Evolutionary conservation across 2,113 vertebrate species (phyloP).

Genomic region (Psettodes erumei): DNA sequence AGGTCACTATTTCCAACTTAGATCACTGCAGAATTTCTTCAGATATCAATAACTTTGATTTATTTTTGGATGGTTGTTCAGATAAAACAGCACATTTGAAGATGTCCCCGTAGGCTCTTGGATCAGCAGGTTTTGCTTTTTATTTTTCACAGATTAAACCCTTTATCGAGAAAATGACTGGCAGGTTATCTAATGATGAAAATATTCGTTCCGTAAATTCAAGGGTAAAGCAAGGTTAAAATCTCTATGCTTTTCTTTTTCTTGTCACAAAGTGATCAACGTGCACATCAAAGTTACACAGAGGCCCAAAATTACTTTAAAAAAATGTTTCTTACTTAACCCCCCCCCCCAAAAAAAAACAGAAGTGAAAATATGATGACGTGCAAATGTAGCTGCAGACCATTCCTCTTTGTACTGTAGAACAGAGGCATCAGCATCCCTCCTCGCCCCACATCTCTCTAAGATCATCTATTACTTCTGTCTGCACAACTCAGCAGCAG

Average conservation of each 20-base stretch:
- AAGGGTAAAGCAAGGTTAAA: no score
- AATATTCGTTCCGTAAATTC: no score
- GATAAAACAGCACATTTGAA: not conserved
- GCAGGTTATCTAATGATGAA: not conserved
- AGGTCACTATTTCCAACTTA: not conserved
- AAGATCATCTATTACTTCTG: constrained; percentile 60
- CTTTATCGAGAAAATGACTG: not conserved
- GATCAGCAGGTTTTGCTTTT: not conserved
- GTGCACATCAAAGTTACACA: constrained; percentile 18
- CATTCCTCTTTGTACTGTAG: constrained; percentile 16
- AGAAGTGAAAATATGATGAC: not conserved
- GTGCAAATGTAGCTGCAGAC: constrained; percentile 34
- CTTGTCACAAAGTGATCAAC: not conserved
- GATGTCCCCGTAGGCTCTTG: no score
- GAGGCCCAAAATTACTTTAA: constrained; percentile 31
- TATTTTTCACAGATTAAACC: not conserved
- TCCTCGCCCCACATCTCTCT: constrained; percentile 12
- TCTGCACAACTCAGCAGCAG: constrained; percentile 53
- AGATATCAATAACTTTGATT: no score
- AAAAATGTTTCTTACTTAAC: constrained; percentile 31
- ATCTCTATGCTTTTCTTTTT: not conserved
- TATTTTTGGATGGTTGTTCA: not conserved
- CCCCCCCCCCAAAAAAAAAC: no score
- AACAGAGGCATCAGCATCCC: constrained; percentile 36
- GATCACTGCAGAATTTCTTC: no score